These are phyloP conservation scores for Drosophila equinoxialis DNA, from an alignment of 1,140 invertebrate genomes.

Conservation along the genomic window DNA sequence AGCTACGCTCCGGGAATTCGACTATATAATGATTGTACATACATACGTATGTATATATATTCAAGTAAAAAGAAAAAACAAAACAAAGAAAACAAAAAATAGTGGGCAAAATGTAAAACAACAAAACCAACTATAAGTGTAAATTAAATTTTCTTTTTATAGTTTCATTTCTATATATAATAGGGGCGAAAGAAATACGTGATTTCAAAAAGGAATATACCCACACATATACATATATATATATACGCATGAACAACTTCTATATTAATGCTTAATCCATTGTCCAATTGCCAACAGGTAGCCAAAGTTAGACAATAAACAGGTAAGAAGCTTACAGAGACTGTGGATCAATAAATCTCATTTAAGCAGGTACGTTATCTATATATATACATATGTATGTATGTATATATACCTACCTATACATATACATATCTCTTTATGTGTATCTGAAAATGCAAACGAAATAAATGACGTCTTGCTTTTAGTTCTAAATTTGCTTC, in stretches of 20 bases:
- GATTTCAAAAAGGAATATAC: background rate
- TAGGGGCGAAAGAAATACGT: background rate
- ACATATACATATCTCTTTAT: background rate
- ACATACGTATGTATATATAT: slow-evolving; percentile 14
- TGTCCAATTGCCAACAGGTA: background rate
- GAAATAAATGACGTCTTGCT: too few species aligned
- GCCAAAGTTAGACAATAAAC: background rate
- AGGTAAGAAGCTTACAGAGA: slow-evolving; percentile 4
- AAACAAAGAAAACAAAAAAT: background rate
- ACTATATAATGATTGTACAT: slow-evolving; percentile 12
- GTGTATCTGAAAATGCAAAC: too few species aligned
- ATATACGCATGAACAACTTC: background rate
- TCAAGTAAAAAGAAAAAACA: background rate
- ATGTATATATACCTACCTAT: too few species aligned
- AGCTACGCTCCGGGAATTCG: slow-evolving; percentile 26
- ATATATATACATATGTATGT: background rate
- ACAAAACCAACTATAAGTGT: slow-evolving; percentile 31
- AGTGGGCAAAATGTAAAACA: background rate
- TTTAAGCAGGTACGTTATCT: slow-evolving; percentile 2
- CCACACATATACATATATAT: background rate
- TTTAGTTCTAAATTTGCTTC: too few species aligned
- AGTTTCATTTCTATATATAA: slow-evolving; percentile 42
- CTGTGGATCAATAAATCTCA: background rate
- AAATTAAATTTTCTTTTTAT: slow-evolving; percentile 67
- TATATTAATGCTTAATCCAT: background rate